Evolutionary conservation across 2,113 vertebrate species (phyloP).

Genomic region (Hippoglossus stenolepis): DNA sequence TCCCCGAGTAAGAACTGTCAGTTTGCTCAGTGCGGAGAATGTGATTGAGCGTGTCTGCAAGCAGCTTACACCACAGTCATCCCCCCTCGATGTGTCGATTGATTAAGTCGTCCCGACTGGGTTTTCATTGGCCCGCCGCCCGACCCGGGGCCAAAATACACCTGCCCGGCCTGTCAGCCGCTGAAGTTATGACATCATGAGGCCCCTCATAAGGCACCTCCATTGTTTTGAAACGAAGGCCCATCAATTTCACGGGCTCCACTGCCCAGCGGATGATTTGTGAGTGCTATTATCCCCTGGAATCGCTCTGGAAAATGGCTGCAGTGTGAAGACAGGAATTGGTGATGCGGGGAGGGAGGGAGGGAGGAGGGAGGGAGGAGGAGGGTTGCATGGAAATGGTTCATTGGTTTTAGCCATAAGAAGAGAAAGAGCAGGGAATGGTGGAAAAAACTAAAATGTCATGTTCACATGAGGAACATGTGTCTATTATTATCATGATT

Average conservation of each 20-base stretch:
- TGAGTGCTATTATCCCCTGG: slow-evolving; percentile 77
- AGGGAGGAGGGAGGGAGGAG: too few relatives aligned
- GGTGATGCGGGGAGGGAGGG: neutral
- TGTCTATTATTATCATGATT: slow-evolving; percentile 1
- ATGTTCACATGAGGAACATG: neutral
- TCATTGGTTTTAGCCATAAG: slow-evolving; percentile 29
- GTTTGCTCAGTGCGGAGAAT: slow-evolving; percentile 8
- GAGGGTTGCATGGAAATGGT: slow-evolving; percentile 32
- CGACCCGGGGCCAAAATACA: slow-evolving; percentile 47
- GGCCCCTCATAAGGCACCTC: slow-evolving; percentile 77
- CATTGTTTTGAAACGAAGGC: slow-evolving; percentile 83
- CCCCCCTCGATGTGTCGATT: slow-evolving; percentile 48
- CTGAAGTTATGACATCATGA: slow-evolving; percentile 81
- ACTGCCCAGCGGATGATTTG: slow-evolving; percentile 79
- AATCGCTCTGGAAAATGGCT: slow-evolving; percentile 75
- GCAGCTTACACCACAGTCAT: slow-evolving; percentile 27
- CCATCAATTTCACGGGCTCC: slow-evolving; percentile 78
- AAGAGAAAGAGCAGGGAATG: neutral
- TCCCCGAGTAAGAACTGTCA: slow-evolving; percentile 33
- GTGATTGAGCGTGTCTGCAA: slow-evolving; percentile 47
- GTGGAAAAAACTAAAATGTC: neutral
- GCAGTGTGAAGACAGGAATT: slow-evolving; percentile 56
- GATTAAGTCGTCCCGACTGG: slow-evolving; percentile 68
- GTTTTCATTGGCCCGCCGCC: slow-evolving; percentile 43
- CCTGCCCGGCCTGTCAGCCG: slow-evolving; percentile 68